Base-by-base conservation (phyloP, 2,797 vertebrate genomes). In the Enteromius treurensis region DNA sequence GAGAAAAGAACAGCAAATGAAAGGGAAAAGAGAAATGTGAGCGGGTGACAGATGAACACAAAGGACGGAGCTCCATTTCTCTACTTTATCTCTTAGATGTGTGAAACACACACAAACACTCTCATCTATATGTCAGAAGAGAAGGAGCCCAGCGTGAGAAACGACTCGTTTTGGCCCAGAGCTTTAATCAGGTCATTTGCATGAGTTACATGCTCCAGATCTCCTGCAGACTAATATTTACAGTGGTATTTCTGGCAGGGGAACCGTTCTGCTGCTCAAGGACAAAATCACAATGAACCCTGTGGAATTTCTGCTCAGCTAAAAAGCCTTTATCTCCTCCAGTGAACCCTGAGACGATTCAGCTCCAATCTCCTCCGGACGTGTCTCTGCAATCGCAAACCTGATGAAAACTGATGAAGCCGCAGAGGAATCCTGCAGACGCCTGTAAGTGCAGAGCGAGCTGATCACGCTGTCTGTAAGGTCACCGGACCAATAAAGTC, bases 1-100 rank as follows among this genome's bases (percentile, higher is more conserved):
- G 88, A 91, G 86, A 92, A 90, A 88, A 90, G 86, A 89, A 88
- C 88, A 87, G 84, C 11, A 26, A 86, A 88, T 70, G 84, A 89
- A 64, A 60, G n/a, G 11, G 42, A 37, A 67, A 68, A 77, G 34
- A 79, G 34, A 60, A 67, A 14, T 65, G 21, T 13, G 71, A 53
- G 21, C 37, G 13, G 21, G 51, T 34, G 79, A 86, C 80, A 82
- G 58, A 82, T 80, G 80, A 86, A 77, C 69, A 82, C 71, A 81
- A 79, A 37, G 49, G 29, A 64, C 79, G 34, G 40, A 73, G 55
- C 42, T 60, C 75, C 69, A 84, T 86, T 84, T 53, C 67, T 87
- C 70, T 68, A 68, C 75, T 86, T 83, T 83, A 79, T 79, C 87
- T 84, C 14, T 9, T 15, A 23, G 65, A 69, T 84, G 74, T 67